phyloP scores from a whole-genome alignment of 2,797 vertebrate species.

The Coregonus sp. region DNA sequence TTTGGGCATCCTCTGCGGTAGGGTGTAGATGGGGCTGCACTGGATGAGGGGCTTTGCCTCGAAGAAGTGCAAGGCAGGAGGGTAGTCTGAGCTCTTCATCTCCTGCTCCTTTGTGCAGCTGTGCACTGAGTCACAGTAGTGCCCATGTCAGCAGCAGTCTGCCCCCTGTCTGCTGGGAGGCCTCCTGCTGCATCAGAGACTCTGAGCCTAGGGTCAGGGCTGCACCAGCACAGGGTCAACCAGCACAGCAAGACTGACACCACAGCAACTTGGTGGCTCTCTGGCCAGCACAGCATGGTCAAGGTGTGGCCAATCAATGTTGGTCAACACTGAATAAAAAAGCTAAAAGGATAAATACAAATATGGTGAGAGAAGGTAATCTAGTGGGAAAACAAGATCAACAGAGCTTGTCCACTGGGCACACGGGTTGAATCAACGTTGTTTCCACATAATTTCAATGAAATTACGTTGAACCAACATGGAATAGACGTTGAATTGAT shows the following conservation, averaged over 20 bases:
- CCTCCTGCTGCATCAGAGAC: conserved; percentile 68
- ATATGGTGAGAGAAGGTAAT: neutral
- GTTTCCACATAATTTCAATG: too few relatives aligned
- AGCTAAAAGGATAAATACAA: neutral
- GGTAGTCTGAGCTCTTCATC: conserved; percentile 67
- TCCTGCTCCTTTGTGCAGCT: conserved; percentile 78
- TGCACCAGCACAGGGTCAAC: conserved; percentile 19
- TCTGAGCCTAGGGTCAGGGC: conserved; percentile 72
- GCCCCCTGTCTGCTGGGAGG: conserved; percentile 73
- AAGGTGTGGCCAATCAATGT: neutral
- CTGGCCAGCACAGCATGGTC: conserved; percentile 30
- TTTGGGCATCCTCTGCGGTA: conserved; percentile 80
- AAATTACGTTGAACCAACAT: too few relatives aligned
- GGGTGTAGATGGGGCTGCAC: conserved; percentile 62
- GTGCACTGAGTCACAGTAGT: conserved; percentile 74
- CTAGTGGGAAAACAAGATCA: neutral
- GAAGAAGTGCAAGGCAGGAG: conserved; percentile 92
- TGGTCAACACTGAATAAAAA: neutral
- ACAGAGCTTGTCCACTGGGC: neutral
- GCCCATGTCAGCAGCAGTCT: conserved; percentile 61
- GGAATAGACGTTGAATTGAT: too few relatives aligned
- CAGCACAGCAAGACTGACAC: conserved; percentile 45
- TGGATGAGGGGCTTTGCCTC: conserved; percentile 75
- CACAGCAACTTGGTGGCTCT: conserved; percentile 46
- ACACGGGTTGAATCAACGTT: neutral